Evolutionary conservation across 2,113 vertebrate species (phyloP), one percentile per base, ranked within the genome.

Genomic region (Equus quagga): DNA sequence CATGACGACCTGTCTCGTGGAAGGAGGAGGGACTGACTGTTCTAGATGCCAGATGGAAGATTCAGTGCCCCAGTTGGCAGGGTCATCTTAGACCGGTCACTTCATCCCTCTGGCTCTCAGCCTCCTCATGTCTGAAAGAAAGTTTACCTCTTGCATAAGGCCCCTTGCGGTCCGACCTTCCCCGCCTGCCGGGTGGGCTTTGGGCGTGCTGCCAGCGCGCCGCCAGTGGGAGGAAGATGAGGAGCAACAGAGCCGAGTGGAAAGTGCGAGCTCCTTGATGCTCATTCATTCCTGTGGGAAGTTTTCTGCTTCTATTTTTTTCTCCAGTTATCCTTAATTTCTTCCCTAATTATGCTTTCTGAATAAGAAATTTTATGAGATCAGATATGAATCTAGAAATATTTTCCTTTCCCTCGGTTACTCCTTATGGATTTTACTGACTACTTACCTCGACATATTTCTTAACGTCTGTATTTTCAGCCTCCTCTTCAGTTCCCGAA

Each of bases 121-220:
- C 17, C 5, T 70, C 33, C 80, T 44, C 19, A 0, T 26, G 65
- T n/a, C 51, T 44, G 17, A 15, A 4, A 24, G 24, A 15, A 44
- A 0, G 2, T 1, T 15, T 1, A 2, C 0, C 6, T 28, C 56
- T 13, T 24, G 21, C 15, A 1, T 3, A 14, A 1, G 65, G 19
- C 62, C 89, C 69, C 89, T 36, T 23, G 62, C 13, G 44, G 44
- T 10, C 46, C 28, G 3, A 21, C 1, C 15, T 58, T 7, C 33
- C 33, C 18, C 5, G 31, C 31, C 46, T 7, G 18, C 0, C 0
- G 41, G 41, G 33, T 4, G 6, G 0, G 6, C 44, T 1, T 0
- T 0, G 11, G 92, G 41, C 14, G 14, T 56, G 21, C 54, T 9
- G 31, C 78, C 44, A 51, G 33, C 21, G 10, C 26, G 58, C 58